Conservation (phyloP, 2,888 invertebrate genomes). For the Patella caerulea region DNA sequence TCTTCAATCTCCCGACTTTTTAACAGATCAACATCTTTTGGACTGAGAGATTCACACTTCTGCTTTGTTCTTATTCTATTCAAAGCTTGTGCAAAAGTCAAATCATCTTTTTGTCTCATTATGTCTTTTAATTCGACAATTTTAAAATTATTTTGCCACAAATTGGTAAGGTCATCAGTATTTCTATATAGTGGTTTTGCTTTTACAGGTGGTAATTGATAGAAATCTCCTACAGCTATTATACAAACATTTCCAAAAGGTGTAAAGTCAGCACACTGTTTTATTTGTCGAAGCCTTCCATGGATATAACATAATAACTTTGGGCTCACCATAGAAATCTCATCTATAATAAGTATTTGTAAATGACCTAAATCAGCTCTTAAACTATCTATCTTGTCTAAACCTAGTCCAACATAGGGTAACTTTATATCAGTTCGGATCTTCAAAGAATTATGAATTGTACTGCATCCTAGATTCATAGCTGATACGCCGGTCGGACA, state of each 20-base stretch:
- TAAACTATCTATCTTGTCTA: constrained; percentile 8
- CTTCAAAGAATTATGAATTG: constrained; percentile 12
- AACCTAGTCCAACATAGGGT: constrained; percentile 16
- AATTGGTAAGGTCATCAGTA: background rate
- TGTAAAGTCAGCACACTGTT: background rate
- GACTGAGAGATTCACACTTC: background rate
- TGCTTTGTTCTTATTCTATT: constrained; percentile 14
- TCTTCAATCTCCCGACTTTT: background rate
- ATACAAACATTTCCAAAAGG: constrained; percentile 20
- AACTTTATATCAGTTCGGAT: constrained; percentile 2
- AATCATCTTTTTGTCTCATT: constrained; percentile 16
- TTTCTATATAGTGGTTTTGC: background rate
- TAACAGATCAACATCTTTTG: constrained; percentile 8
- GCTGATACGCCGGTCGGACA: constrained; percentile 15
- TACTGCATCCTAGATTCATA: constrained; percentile 7
- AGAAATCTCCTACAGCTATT: constrained; percentile 23
- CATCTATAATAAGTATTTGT: constrained; percentile 22
- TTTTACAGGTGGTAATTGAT: constrained; percentile 25
- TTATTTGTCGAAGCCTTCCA: constrained; percentile 24
- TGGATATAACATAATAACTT: constrained; percentile 19
- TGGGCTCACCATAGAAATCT: constrained; percentile 19
- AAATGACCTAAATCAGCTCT: constrained; percentile 17
- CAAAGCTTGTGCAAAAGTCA: constrained; percentile 16
- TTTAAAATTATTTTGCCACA: constrained; percentile 21
- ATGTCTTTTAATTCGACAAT: constrained; percentile 20